These are phyloP conservation scores for Morpho achilles DNA, from an alignment of 2,888 invertebrate genomes.

Conservation along the genomic window DNA sequence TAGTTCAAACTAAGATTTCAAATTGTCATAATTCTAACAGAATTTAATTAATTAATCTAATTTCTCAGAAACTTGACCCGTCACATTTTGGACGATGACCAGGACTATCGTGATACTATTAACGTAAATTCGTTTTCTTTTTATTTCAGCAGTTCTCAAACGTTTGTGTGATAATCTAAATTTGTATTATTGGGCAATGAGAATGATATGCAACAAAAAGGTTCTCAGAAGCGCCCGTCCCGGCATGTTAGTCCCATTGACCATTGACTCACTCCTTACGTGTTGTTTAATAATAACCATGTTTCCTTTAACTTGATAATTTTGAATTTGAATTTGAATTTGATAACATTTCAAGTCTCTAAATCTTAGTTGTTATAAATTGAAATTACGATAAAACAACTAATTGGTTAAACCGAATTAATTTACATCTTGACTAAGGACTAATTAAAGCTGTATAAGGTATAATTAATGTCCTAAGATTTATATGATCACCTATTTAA, in stretches of 20 bases:
- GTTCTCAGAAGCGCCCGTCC: conserved; percentile 67
- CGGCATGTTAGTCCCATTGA: conserved; percentile 55
- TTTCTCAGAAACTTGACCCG: no score
- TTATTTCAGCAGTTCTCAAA: conserved; percentile 17
- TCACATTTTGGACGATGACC: no score
- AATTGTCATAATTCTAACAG: no score
- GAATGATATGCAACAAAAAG: conserved; percentile 73
- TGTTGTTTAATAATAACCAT: conserved; percentile 65
- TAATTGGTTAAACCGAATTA: conserved; percentile 1
- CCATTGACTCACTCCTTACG: conserved; percentile 69
- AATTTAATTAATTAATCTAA: no score
- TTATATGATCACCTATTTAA: no score
- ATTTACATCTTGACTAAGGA: neutral
- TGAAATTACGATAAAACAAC: neutral
- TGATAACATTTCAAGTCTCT: conserved; percentile 11
- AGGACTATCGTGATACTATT: no score
- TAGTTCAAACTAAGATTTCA: no score
- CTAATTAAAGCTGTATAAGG: conserved; percentile 2
- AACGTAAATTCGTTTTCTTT: neutral
- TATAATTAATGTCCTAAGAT: neutral
- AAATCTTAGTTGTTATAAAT: conserved; percentile 11
- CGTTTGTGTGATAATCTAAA: conserved; percentile 44
- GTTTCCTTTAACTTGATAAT: conserved; percentile 48
- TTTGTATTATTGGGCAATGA: conserved; percentile 71
- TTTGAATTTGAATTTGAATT: no score